Evolutionary conservation across 1,140 invertebrate species (phyloP), one percentile per base, ranked within the genome.

Genomic region (Scaptomyza montana): DNA sequence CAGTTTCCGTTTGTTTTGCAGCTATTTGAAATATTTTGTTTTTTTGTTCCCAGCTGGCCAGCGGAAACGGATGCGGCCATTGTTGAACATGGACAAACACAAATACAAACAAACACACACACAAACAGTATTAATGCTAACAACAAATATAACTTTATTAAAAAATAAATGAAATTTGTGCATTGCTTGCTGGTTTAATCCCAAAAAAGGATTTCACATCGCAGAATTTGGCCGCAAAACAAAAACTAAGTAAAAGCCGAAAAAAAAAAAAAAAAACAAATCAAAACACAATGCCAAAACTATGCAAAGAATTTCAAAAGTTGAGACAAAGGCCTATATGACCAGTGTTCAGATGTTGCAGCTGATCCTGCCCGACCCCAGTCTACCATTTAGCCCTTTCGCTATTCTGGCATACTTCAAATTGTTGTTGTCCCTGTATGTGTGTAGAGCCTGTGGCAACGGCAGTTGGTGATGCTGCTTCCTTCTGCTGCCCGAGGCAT

Each of bases 71-170:
- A 87, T 79, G 73, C 76, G 76, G 73, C 69, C 76, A 82, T 87
- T 87, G 84, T 89, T 89, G 79, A 55, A 86, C 82, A 81, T 72
- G 81, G 64, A 50, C 80, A 84, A 84, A 84, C 80, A 85, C 67
- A 69, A 66, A 50, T 13, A 80, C 49, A 70, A 51, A 28, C 25
- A 72, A 28, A 66, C 60, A 85, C 67, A 69, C 62, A 50, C 16
- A 80, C 49, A 51, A 5, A 57, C 13, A 41, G 79, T 71, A 77
- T 89, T 87, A 86, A 87, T 79, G 79, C 75, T 71, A 77, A 89
- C 79, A 89, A 79, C 84, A 87, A 87, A 87, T 89, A 89, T 89
- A 87, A 87, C 84, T 87, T 87, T 87, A 87, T 87, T 87, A 87
- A 89, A 87, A 87, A 89, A 87, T 89, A 87, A 79, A 87, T 87